Conservation (phyloP, 2,113 vertebrate species). For the Jaculus jaculus region DNA sequence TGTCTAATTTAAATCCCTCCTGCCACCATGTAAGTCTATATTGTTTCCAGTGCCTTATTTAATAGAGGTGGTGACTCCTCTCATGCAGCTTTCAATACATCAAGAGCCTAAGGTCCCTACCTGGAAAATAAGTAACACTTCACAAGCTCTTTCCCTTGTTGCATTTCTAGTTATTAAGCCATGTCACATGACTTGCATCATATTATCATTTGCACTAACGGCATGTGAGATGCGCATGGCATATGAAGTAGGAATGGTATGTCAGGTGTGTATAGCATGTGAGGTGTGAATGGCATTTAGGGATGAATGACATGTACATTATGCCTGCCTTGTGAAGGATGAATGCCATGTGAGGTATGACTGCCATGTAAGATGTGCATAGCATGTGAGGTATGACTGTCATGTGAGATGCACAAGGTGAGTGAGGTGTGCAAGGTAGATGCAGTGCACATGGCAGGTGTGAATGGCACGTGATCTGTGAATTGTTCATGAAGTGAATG, state of each 20-base stretch:
- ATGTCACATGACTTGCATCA: neutral
- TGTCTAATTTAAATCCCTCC: neutral
- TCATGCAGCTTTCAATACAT: neutral
- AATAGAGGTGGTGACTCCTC: neutral
- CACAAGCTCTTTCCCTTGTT: neutral
- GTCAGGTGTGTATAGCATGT: neutral
- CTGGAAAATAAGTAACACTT: neutral
- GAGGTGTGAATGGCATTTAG: neutral
- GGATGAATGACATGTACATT: neutral
- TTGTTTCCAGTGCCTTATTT: neutral
- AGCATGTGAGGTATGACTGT: too few relatives aligned
- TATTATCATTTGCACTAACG: neutral
- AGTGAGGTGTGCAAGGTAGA: too few relatives aligned
- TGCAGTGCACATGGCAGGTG: too few relatives aligned
- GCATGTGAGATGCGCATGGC: neutral
- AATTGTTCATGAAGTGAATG: too few relatives aligned
- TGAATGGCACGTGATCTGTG: too few relatives aligned
- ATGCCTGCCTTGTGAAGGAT: fast-evolving
- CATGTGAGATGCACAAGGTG: neutral
- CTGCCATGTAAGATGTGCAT: too few relatives aligned
- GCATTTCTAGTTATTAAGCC: neutral
- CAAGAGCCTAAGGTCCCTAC: neutral
- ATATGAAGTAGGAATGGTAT: neutral
- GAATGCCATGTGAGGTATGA: neutral
- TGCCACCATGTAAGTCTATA: neutral